phyloP scores from a whole-genome alignment of 2,113 vertebrate species.

The Macaca nemestrina region DNA sequence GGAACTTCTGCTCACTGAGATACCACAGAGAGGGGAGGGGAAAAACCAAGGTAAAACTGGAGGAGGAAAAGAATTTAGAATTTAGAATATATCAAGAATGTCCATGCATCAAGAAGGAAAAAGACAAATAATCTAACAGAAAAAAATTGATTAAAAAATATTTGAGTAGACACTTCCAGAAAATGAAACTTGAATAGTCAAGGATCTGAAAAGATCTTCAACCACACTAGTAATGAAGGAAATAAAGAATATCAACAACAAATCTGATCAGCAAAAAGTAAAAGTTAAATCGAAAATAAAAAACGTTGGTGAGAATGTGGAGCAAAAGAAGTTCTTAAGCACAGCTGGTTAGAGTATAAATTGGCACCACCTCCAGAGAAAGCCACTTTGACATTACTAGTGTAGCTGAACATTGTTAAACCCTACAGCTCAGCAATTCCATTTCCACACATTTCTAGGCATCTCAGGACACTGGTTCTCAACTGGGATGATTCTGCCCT shows the following conservation, averaged over 20 bases:
- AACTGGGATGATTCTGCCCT: background rate
- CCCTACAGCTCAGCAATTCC: background rate
- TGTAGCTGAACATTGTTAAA: background rate
- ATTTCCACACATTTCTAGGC: background rate
- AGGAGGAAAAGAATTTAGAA: background rate
- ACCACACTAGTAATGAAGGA: background rate
- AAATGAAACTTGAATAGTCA: background rate
- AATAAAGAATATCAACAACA: background rate
- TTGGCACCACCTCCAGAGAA: background rate
- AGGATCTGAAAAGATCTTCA: background rate
- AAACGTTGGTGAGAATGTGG: background rate
- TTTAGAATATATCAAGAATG: background rate
- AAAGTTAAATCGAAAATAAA: background rate
- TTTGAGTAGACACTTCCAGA: background rate
- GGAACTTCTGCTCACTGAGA: background rate
- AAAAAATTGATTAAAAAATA: background rate
- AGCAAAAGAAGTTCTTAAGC: background rate
- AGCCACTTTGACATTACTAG: background rate
- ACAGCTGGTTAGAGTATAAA: background rate
- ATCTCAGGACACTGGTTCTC: background rate
- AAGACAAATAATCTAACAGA: background rate
- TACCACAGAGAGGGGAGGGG: rapidly evolving
- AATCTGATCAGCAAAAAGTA: background rate
- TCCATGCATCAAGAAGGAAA: background rate
- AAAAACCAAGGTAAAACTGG: background rate